A percentile compares a stretch with the other conserved stretches of the same genome.
Conservation (phyloP, 1,140 invertebrate species). For the Ostrea edulis region DNA sequence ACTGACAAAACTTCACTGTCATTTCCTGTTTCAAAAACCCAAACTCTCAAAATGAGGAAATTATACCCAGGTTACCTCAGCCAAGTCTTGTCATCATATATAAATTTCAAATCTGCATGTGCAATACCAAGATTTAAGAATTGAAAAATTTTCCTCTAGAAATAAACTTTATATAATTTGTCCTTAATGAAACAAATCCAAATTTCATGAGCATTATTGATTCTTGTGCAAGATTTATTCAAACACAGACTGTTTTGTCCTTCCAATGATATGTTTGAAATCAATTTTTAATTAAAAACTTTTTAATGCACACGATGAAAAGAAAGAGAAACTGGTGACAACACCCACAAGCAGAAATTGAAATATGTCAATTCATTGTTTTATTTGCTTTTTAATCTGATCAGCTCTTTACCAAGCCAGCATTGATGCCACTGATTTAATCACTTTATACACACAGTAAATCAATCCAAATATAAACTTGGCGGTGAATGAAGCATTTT, state of each 20-base stretch:
- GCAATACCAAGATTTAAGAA: too few relatives aligned
- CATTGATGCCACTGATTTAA: neutral
- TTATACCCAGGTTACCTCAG: neutral
- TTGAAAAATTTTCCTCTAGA: too few relatives aligned
- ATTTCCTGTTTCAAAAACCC: neutral
- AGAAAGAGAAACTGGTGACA: neutral
- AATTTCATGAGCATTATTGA: neutral
- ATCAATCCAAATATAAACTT: constrained; percentile 24
- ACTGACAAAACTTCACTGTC: neutral
- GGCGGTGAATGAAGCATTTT: constrained; percentile 22
- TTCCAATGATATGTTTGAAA: neutral
- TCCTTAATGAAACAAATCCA: neutral
- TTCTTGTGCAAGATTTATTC: neutral
- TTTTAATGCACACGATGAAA: neutral
- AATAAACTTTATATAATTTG: neutral
- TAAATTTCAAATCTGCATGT: neutral
- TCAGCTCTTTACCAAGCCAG: neutral
- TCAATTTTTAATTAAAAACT: neutral
- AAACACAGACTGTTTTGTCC: neutral
- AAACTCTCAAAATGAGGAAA: neutral
- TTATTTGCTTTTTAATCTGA: constrained; percentile 25
- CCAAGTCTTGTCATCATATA: neutral
- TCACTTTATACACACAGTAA: constrained; percentile 30
- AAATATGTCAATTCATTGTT: neutral
- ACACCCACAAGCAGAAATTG: neutral